phyloP scores from a whole-genome alignment of 2,113 vertebrate genomes.

The Otolemur garnettii region DNA sequence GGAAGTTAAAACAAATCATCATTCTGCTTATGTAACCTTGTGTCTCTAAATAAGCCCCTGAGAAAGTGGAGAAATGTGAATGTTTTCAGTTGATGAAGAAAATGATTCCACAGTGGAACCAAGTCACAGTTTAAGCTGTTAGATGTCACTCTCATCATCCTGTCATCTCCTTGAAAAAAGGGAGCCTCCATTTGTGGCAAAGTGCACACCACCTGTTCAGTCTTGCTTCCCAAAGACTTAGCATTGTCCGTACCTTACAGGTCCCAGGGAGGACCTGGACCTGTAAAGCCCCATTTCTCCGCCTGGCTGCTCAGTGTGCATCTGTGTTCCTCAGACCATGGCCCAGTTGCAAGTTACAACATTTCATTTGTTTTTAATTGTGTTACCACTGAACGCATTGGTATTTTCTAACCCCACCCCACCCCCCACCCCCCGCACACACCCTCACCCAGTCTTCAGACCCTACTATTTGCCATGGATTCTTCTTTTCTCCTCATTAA shows the following conservation, averaged over 20 bases:
- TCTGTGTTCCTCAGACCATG: not conserved
- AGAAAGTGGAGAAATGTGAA: not conserved
- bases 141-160: not conserved
- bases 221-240: not conserved
- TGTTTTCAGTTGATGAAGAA: not conserved
- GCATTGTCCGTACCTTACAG: not conserved
- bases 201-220: accelerated
- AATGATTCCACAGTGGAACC: not conserved
- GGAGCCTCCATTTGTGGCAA: not conserved
- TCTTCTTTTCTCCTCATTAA: not conserved
- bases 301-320: not conserved
- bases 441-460: not conserved
- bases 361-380: not conserved
- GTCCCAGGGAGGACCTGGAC: no score
- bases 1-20: not conserved
- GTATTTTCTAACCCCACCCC: not conserved
- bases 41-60: not conserved
- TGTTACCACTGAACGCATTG: not conserved
- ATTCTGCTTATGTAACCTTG: not conserved
- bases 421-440: not conserved
- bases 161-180: not conserved
- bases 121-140: not conserved
- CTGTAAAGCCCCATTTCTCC: not conserved
- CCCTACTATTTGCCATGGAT: not conserved
- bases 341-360: not conserved